Evolutionary conservation across 2,888 invertebrate genomes (phyloP).

Genomic region (Ditula angustiorana): DNA sequence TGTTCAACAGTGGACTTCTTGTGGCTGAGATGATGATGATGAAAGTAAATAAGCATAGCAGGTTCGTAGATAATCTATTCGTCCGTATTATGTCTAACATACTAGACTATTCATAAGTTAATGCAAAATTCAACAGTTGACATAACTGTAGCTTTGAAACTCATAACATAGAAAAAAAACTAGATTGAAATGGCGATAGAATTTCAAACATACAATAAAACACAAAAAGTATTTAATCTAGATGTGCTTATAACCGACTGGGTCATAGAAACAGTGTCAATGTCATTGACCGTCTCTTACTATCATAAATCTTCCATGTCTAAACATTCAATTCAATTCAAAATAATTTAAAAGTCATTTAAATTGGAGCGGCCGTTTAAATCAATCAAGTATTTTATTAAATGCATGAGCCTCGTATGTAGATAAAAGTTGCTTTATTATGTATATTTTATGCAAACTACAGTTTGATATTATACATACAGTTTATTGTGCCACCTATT

Average conservation of each 20-base stretch:
- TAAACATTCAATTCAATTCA: constrained; percentile 18
- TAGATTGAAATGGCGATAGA: too few relatives aligned
- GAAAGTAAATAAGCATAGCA: background rate
- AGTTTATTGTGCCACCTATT: too few relatives aligned
- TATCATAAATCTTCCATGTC: constrained; percentile 23
- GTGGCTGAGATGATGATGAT: too few relatives aligned
- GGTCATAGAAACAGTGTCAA: constrained; percentile 54
- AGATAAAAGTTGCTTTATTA: constrained; percentile 2
- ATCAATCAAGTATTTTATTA: constrained; percentile 15
- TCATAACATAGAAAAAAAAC: too few relatives aligned
- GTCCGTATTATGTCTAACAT: background rate
- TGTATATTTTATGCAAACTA: background rate
- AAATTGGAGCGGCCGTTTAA: constrained; percentile 17
- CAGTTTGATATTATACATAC: too few relatives aligned
- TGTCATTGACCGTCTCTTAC: constrained; percentile 53
- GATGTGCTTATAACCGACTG: background rate
- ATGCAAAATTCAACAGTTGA: background rate
- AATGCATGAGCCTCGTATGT: background rate
- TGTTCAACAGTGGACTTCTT: too few relatives aligned
- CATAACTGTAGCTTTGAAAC: too few relatives aligned
- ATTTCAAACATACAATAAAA: too few relatives aligned
- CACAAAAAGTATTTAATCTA: background rate
- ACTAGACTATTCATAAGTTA: background rate
- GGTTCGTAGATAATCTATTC: background rate
- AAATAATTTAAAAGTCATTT: constrained; percentile 15